phyloP scores from a whole-genome alignment of 2,797 vertebrate genomes.

The Tapera naevia region DNA sequence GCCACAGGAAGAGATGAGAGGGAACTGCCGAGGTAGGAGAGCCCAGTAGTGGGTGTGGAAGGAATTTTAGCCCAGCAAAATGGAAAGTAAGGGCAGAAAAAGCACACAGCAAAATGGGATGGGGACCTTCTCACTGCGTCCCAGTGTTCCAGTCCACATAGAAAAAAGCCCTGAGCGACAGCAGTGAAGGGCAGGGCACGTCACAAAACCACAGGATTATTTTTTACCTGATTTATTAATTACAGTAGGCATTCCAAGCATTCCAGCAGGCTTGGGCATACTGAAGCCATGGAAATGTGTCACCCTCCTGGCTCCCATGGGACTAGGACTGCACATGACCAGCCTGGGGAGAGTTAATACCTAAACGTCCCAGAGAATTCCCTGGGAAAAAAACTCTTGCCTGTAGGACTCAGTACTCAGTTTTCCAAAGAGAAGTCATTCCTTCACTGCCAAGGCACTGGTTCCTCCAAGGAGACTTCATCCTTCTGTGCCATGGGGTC shows the following conservation, averaged over 20 bases:
- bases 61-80: background rate
- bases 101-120: background rate
- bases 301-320: background rate
- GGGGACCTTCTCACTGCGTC: background rate
- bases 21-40: background rate
- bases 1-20: background rate
- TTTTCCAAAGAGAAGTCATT: background rate
- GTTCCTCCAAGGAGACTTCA: background rate
- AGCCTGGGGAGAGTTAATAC: background rate
- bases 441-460: background rate
- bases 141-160: background rate
- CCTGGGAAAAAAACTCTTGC: background rate
- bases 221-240: background rate
- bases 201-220: background rate
- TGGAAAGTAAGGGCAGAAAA: background rate
- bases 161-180: background rate
- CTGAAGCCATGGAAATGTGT: background rate
- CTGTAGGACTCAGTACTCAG: background rate
- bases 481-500: background rate
- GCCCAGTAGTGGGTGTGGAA: background rate
- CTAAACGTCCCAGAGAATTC: background rate
- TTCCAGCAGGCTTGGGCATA: background rate
- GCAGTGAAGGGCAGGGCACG: background rate
- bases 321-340: background rate
- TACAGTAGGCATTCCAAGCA: background rate